Conservation (phyloP, 2,797 vertebrate species). For the Rhinella marina region DNA sequence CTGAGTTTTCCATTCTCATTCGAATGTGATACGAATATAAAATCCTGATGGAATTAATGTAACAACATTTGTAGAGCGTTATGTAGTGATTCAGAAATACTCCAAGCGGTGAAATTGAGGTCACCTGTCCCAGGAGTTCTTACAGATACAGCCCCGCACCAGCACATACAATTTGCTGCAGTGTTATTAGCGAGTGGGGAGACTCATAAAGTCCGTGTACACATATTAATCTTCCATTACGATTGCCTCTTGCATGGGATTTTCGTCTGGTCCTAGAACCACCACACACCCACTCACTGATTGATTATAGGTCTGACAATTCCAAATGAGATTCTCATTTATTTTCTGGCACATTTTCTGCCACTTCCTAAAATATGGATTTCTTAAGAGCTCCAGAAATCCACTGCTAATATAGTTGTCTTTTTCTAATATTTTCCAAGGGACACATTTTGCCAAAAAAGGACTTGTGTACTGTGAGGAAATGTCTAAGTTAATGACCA, state of each 20-base stretch:
- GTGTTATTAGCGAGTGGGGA: neutral
- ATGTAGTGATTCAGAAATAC: constrained; percentile 22
- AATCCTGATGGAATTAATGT: constrained; percentile 48
- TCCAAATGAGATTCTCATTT: neutral
- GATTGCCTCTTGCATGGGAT: neutral
- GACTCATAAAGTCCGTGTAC: neutral
- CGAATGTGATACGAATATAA: constrained; percentile 40
- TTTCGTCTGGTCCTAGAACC: neutral
- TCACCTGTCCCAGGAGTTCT: constrained; percentile 42
- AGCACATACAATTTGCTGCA: neutral
- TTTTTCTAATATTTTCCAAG: constrained; percentile 27
- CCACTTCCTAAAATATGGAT: constrained; percentile 16
- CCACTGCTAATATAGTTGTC: constrained; percentile 16
- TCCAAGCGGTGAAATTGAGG: constrained; percentile 52
- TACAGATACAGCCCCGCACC: neutral
- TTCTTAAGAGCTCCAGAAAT: neutral
- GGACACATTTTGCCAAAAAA: constrained; percentile 38
- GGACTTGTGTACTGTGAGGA: constrained; percentile 16
- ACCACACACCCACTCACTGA: neutral
- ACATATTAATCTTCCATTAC: neutral
- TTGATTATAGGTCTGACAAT: neutral
- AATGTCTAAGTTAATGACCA: constrained; percentile 46
- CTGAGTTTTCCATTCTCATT: constrained; percentile 27
- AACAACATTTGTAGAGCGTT: constrained; percentile 29
- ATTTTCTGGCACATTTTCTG: neutral